These are phyloP conservation scores for Cheilosia scutellata DNA, from an alignment of 2,888 invertebrate genomes.

Conservation along the genomic window DNA sequence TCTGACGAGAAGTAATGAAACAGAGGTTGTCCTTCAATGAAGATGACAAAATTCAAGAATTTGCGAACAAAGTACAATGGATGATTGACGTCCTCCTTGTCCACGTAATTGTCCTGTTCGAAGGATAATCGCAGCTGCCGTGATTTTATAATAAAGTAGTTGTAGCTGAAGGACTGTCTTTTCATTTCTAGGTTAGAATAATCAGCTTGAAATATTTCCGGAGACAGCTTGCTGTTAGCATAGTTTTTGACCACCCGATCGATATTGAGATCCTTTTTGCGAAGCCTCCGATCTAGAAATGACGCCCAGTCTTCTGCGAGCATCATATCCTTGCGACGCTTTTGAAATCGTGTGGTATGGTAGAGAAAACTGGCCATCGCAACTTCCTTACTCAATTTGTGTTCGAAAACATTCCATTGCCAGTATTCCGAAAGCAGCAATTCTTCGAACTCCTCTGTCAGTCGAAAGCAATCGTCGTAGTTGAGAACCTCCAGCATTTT, in stretches of 20 bases:
- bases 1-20: constrained; percentile 82
- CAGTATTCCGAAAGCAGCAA: constrained; percentile 81
- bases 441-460: constrained; percentile 80
- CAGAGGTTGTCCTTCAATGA: constrained; percentile 79
- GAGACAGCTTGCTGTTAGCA: constrained; percentile 78
- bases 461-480: constrained; percentile 79
- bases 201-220: constrained; percentile 69
- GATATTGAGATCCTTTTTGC: constrained; percentile 80
- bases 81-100: constrained; percentile 80
- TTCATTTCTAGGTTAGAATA: constrained; percentile 67
- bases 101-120: constrained; percentile 77
- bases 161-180: constrained; percentile 38
- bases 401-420: constrained; percentile 80
- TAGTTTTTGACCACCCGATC: constrained; percentile 79
- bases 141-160: constrained; percentile 55
- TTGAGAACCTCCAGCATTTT: constrained; percentile 78
- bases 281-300: constrained; percentile 77
- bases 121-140: constrained; percentile 77
- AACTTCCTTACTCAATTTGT: constrained; percentile 79
- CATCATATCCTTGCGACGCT: constrained; percentile 78
- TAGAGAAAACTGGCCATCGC: constrained; percentile 80
- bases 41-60: constrained; percentile 80
- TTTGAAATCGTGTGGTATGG: constrained; percentile 81
- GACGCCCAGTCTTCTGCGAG: constrained; percentile 79
- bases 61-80: constrained; percentile 80